Evolutionary conservation across 2,113 vertebrate species (phyloP).

Genomic region (Plotosus lineatus): DNA sequence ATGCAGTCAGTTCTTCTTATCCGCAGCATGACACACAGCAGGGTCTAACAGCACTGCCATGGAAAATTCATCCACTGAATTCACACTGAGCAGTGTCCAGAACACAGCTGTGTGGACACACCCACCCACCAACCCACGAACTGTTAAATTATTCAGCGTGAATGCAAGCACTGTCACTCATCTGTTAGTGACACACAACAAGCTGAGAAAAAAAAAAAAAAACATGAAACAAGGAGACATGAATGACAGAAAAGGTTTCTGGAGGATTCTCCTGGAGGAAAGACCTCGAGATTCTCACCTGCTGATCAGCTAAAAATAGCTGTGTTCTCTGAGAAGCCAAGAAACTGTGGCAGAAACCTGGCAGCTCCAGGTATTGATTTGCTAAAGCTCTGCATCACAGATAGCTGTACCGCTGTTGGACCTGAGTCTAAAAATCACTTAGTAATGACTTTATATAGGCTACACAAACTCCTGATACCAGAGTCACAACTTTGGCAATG

Average conservation of each 20-base stretch:
- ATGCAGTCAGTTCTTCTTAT: not conserved
- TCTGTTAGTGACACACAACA: not conserved
- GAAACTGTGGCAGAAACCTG: constrained; percentile 11
- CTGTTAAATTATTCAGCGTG: constrained; percentile 29
- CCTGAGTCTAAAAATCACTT: constrained; percentile 61
- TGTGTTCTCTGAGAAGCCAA: not conserved
- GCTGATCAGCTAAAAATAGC: constrained; percentile 23
- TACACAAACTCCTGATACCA: constrained; percentile 9
- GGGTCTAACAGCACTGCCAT: constrained; percentile 23
- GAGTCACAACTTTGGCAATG: constrained; percentile 20
- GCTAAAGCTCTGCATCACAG: constrained; percentile 22
- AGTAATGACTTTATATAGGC: constrained; percentile 49
- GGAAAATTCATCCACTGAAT: constrained; percentile 33
- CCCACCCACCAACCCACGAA: not conserved
- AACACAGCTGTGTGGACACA: constrained; percentile 20
- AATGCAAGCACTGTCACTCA: not conserved
- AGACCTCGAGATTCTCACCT: constrained; percentile 25
- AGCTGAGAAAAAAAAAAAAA: not conserved
- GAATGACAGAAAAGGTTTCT: not conserved
- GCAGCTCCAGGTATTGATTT: constrained; percentile 43
- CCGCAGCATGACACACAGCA: constrained; percentile 21
- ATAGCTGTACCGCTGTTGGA: constrained; percentile 36
- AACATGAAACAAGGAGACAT: not conserved
- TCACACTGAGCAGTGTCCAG: constrained; percentile 24
- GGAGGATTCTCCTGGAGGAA: not conserved